phyloP scores from a whole-genome alignment of 2,113 vertebrate genomes.

The Catagonus wagneri region DNA sequence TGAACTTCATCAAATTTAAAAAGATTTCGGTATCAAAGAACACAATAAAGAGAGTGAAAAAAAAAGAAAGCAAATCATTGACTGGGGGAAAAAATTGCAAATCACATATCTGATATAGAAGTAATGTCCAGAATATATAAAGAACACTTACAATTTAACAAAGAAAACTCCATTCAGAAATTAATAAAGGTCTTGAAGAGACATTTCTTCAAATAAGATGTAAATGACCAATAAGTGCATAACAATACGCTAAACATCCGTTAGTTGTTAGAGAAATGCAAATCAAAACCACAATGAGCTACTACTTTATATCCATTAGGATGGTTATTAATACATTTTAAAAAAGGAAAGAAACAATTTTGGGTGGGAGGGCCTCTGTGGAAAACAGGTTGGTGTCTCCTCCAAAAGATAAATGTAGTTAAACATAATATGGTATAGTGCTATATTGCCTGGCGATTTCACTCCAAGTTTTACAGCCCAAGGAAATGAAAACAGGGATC shows the following conservation, averaged over 20 bases:
- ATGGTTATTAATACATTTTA: not conserved
- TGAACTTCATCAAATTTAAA: not conserved
- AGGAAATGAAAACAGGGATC: not conserved
- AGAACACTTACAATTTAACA: not conserved
- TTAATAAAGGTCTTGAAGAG: not conserved
- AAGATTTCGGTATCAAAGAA: not conserved
- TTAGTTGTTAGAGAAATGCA: too few relatives aligned
- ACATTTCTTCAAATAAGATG: not conserved
- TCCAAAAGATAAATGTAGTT: not conserved
- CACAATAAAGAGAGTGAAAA: not conserved
- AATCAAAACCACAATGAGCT: not conserved
- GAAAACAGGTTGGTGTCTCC: not conserved
- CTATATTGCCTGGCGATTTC: not conserved
- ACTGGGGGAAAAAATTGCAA: not conserved
- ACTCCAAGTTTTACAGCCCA: not conserved
- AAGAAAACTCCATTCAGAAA: not conserved
- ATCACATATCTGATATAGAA: not conserved
- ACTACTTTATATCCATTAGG: not conserved
- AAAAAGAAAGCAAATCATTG: not conserved
- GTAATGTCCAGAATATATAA: not conserved
- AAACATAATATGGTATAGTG: not conserved
- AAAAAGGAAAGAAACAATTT: not conserved
- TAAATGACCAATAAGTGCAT: too few relatives aligned
- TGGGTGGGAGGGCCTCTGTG: not conserved
- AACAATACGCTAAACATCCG: too few relatives aligned